Evolutionary conservation across 2,888 invertebrate genomes (phyloP), one percentile per base, ranked within the genome.

Genomic region (Desoria tigrina): DNA sequence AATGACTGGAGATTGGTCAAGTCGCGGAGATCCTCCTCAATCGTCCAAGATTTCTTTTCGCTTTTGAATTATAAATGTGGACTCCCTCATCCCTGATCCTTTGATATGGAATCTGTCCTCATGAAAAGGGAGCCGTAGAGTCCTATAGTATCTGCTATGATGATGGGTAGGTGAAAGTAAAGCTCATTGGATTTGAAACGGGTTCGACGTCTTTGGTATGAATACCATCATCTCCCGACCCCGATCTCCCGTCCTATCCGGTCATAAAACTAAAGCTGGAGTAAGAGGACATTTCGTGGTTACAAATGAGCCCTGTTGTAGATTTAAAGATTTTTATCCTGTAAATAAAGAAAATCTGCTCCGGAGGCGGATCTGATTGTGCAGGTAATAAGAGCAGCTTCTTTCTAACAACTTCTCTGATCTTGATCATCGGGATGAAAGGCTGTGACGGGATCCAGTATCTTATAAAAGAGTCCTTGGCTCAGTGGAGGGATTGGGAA

Each of bases 1-100:
- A 55, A 55, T 55, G 55, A 37, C 55, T 32, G n/a, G 26, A n/a
- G 32, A 18, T 18, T 16, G 45, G 45, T 45, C 45, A 45, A 45
- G 45, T 45, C 45, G n/a, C 9, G 39, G 39, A 45, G 45, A 18
- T 45, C 6, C 45, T 45, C 6, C n/a, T 16, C 45, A 45, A 21
- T 16, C 6, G n/a, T 45, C 16, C n/a, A 16, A 45, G 45, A 21
- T 21, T 45, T 6, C 16, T n/a, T 6, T 16, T 18, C 21, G 45
- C 45, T 24, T 14, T 51, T 51, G 51, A 51, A 51, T 51, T 51
- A 51, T 51, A 51, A 24, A 51, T 51, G 51, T 16, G 9, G 6
- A 18, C 21, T 45, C 6, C 9, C 39, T 45, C 9, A n/a, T 45
- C 21, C 21, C 6, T 45, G 45, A 11, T 39, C 16, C 45, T 45